Evolutionary conservation across 2,888 invertebrate genomes (phyloP).

Genomic region (Odontomyia ornata): DNA sequence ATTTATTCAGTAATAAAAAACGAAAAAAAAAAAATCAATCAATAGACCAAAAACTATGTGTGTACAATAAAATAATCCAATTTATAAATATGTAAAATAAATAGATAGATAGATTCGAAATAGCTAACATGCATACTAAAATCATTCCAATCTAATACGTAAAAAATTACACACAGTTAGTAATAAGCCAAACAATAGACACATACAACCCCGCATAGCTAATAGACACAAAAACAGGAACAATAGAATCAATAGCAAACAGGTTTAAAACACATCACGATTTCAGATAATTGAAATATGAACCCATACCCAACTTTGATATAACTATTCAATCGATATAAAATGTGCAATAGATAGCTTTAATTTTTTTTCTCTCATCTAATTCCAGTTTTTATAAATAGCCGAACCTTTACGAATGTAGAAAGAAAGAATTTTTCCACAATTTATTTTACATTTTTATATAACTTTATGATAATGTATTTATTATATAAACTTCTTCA

Average conservation of each 20-base stretch:
- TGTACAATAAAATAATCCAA: not conserved
- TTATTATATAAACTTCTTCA: not conserved
- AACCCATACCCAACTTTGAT: not conserved
- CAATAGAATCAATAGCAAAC: slow-evolving; percentile 20
- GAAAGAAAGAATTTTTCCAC: not conserved
- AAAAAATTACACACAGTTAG: not conserved
- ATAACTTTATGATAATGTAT: not conserved
- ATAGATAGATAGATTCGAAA: not conserved
- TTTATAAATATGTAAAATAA: slow-evolving; percentile 30
- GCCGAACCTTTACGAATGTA: not conserved
- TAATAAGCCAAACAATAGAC: not conserved
- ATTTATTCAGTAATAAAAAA: not conserved
- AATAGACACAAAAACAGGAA: not conserved
- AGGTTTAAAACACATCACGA: not conserved
- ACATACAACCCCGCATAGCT: not conserved
- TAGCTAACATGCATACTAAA: slow-evolving; percentile 7
- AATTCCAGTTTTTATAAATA: slow-evolving; percentile 25
- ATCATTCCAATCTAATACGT: slow-evolving; percentile 18
- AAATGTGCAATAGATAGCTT: slow-evolving; percentile 43
- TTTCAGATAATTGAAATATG: not conserved
- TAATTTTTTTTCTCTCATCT: slow-evolving; percentile 24
- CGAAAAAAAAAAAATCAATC: slow-evolving; percentile 7
- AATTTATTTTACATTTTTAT: slow-evolving; percentile 35
- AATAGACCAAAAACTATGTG: not conserved
- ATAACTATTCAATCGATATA: not conserved